phyloP scores from a whole-genome alignment of 2,888 invertebrate species.

The Petrolisthes cinctipes region DNA sequence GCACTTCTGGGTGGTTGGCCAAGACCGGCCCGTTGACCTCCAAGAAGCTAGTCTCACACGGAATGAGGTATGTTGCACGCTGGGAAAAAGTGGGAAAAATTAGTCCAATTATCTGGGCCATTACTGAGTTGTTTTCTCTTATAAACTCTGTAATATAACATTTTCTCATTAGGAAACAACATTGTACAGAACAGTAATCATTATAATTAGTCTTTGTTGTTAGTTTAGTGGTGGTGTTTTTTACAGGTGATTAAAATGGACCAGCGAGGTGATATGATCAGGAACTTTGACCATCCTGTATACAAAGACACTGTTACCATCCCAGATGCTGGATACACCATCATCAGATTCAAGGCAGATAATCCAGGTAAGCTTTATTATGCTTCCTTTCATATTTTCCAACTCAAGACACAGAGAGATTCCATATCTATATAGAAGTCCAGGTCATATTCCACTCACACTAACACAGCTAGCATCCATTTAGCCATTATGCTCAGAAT shows the following conservation, averaged over 20 bases:
- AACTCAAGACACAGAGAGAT: background rate
- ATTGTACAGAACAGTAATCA: background rate
- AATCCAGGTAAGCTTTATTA: conserved; percentile 79
- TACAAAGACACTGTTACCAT: conserved; percentile 91
- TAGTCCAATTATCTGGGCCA: background rate
- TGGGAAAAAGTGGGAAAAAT: background rate
- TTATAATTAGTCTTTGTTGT: background rate
- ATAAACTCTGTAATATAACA: too few species aligned
- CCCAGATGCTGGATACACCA: conserved; percentile 90
- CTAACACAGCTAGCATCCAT: background rate
- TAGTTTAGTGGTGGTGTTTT: too few species aligned
- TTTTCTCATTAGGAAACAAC: background rate
- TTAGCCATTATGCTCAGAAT: background rate
- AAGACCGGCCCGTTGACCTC: conserved; percentile 74
- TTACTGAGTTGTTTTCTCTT: background rate
- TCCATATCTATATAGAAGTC: background rate
- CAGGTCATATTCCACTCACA: background rate
- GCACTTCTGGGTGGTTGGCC: conserved; percentile 85
- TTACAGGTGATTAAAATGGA: conserved; percentile 78
- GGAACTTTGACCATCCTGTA: conserved; percentile 82
- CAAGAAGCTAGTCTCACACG: conserved; percentile 18
- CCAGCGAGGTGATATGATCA: conserved; percentile 77
- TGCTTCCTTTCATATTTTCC: background rate
- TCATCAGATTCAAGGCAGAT: conserved; percentile 84
- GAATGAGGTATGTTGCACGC: conserved; percentile 21